Conservation (phyloP, 2,797 vertebrate genomes). For the Chaetophractus vellerosus region DNA sequence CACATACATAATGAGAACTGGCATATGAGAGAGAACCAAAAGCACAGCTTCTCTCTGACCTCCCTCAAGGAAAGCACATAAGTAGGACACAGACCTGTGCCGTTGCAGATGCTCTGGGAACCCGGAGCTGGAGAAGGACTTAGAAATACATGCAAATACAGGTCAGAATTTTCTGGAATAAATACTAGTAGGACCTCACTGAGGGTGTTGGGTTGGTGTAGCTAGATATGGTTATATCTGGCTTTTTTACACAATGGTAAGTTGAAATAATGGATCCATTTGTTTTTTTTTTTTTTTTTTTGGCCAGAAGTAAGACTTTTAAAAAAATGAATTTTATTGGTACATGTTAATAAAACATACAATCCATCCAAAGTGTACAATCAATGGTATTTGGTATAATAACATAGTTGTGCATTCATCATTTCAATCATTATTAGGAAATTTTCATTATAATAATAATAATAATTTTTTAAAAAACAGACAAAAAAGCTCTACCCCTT, state of each 20-base stretch:
- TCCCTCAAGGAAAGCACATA: background rate
- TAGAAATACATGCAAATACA: background rate
- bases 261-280: background rate
- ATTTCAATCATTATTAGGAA: no score
- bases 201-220: background rate
- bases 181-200: background rate
- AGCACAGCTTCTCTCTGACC: background rate
- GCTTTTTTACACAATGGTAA: background rate
- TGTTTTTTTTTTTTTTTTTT: no score
- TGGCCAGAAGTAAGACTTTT: no score
- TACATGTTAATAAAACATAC: no score
- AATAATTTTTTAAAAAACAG: no score
- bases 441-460: no score
- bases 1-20: background rate
- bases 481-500: no score
- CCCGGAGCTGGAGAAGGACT: background rate
- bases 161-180: constrained; percentile 10
- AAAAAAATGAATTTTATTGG: no score
- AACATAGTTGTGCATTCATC: no score
- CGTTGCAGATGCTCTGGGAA: background rate
- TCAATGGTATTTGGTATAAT: no score
- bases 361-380: no score
- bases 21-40: background rate
- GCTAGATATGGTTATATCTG: background rate
- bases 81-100: background rate